Evolutionary conservation across 2,113 vertebrate genomes (phyloP), one percentile per base, ranked within the genome.

Genomic region (Pteronura brasiliensis): DNA sequence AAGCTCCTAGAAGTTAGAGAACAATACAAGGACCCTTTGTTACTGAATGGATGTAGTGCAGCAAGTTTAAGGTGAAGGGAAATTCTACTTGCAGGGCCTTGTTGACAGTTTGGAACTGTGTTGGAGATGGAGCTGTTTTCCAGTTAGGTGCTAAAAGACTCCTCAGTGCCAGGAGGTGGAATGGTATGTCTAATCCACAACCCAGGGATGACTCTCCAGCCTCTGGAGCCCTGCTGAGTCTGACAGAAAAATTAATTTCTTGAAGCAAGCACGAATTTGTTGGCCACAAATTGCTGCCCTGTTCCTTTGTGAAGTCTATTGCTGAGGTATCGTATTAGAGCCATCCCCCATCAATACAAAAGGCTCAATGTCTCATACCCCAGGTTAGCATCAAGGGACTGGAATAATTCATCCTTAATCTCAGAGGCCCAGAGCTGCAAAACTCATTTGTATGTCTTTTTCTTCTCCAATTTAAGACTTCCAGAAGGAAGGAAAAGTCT

Each of bases 261-360:
- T 82, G 90, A 95, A 95, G 67, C n/a, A 65, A 96, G 93, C 42
- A 95, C 21, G 69, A 84, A 88, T 84, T 90, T 71, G 25, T 77
- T 92, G 83, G 74, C 80, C 7, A 34, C 34, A 84, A 52, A 82
- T 92, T 90, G 57, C 36, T 65, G 18, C 69, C 34, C 18, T 61
- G 17, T 55, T 82, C 59, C 6, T 89, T 89, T 96, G 74, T 59
- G 83, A 91, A 88, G 71, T 90, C 84, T 92, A 2, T 52, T 71
- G 42, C 34, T 80, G 39, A 81, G 3, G 13, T 11, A 55, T 29
- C 15, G 27, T 11, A 61, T 76, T 47, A 65, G 86, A n/a, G 31
- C 44, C 44, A 63, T 83, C 44, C 20, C 23, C 83, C 39, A 42
- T 18, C 5, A 34, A 12, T n/a, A 36, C 7, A 65, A n/a, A 85